These are phyloP conservation scores for Ctenochaetus hawaiiensis DNA, from an alignment of 2,797 vertebrate species.

Conservation along the genomic window DNA sequence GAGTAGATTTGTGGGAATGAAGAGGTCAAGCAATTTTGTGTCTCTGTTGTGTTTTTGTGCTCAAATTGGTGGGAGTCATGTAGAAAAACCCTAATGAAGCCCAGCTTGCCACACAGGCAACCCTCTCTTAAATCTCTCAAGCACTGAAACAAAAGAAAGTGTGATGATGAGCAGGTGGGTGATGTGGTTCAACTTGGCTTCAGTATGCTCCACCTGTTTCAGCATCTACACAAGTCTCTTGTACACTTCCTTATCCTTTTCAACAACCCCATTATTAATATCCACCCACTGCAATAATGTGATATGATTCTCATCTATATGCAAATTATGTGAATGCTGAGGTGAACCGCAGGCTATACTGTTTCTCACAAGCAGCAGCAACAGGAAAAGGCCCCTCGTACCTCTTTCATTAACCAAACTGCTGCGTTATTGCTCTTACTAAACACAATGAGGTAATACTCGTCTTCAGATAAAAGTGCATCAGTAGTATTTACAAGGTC, in stretches of 20 bases:
- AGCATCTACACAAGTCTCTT: slow-evolving; percentile 31
- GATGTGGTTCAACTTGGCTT: not conserved
- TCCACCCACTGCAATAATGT: slow-evolving; percentile 56
- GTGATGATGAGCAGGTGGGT: slow-evolving; percentile 18
- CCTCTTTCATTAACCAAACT: slow-evolving; percentile 61
- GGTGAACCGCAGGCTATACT: slow-evolving; percentile 45
- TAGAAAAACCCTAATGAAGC: not conserved
- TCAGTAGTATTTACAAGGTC: slow-evolving; percentile 67
- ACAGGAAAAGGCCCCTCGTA: slow-evolving; percentile 43
- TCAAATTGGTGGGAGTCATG: slow-evolving; percentile 11
- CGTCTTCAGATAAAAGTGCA: slow-evolving; percentile 62
- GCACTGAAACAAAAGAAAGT: slow-evolving; percentile 26
- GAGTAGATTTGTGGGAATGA: slow-evolving; percentile 42
- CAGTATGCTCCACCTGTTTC: slow-evolving; percentile 35
- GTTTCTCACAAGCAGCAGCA: slow-evolving; percentile 41
- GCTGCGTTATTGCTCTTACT: slow-evolving; percentile 52
- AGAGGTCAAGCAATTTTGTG: slow-evolving; percentile 57
- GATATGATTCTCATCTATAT: slow-evolving; percentile 73
- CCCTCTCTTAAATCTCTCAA: not conserved
- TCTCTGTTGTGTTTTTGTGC: slow-evolving; percentile 48
- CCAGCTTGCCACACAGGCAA: not conserved
- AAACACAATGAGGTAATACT: slow-evolving; percentile 65
- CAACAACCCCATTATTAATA: slow-evolving; percentile 67
- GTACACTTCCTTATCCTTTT: slow-evolving; percentile 49
- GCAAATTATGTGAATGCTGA: slow-evolving; percentile 67